phyloP scores from a whole-genome alignment of 2,797 vertebrate species.

The Moxostoma hubbsi region DNA sequence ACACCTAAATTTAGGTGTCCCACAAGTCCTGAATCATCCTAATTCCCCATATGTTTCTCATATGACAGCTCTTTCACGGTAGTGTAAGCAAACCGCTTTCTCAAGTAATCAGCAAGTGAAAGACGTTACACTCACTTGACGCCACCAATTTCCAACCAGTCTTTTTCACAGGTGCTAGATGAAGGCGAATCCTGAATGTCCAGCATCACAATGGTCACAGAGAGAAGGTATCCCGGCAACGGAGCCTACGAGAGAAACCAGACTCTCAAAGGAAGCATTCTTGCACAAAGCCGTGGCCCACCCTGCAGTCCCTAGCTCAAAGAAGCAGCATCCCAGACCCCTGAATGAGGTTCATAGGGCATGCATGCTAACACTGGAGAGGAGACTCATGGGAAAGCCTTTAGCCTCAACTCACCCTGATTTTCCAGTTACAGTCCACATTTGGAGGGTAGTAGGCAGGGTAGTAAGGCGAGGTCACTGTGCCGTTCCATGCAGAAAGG shows the following conservation, averaged over 20 bases:
- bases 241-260: conserved; percentile 75
- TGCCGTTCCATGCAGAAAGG: conserved; percentile 85
- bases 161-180: conserved; percentile 83
- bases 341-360: conserved; percentile 48
- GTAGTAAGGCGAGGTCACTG: conserved; percentile 85
- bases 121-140: conserved; percentile 79
- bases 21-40: too few species aligned
- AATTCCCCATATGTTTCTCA: too few species aligned
- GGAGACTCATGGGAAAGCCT: conserved; percentile 44
- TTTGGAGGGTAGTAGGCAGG: conserved; percentile 87
- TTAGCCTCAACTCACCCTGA: conserved; percentile 76
- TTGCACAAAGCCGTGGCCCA: conserved; percentile 39
- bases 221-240: conserved; percentile 81
- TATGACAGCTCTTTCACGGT: too few species aligned
- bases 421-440: conserved; percentile 85
- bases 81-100: neutral
- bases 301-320: conserved; percentile 35
- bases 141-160: conserved; percentile 88
- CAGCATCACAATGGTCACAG: conserved; percentile 78
- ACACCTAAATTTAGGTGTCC: too few species aligned
- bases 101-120: conserved; percentile 8
- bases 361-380: conserved; percentile 20
- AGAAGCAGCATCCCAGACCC: conserved; percentile 44
- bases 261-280: conserved; percentile 57
- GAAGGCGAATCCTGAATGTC: conserved; percentile 80